A percentile compares a stretch with the other conserved stretches of the same genome.
These are phyloP conservation scores for Agrochola lota DNA, from an alignment of 2,888 invertebrate species.

Conservation along the genomic window DNA sequence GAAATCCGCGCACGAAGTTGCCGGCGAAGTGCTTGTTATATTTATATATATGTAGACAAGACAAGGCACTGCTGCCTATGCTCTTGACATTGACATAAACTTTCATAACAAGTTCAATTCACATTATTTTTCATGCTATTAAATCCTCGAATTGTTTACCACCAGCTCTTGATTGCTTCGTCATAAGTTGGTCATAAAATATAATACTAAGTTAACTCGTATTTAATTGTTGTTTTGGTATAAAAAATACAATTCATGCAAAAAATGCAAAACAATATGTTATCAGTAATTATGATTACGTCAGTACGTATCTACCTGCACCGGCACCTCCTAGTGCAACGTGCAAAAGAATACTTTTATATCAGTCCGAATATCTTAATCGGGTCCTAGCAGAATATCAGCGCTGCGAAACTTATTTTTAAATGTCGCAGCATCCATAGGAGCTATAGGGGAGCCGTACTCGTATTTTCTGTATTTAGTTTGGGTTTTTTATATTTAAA, in stretches of 20 bases:
- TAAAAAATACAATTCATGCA: not conserved
- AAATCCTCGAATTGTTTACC: constrained; percentile 1
- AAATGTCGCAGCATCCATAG: too few species aligned
- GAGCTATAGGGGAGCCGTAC: too few species aligned
- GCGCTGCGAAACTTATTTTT: too few species aligned
- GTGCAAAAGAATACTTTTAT: constrained; percentile 7
- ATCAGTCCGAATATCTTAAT: not conserved
- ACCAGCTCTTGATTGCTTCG: not conserved
- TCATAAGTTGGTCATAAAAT: not conserved
- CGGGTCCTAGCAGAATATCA: too few species aligned
- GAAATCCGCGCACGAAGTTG: not conserved
- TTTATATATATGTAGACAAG: not conserved
- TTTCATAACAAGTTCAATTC: constrained; percentile 5
- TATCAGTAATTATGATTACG: constrained; percentile 11
- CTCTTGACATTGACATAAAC: constrained; percentile 15
- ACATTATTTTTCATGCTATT: not conserved
- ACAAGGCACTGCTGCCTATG: not conserved
- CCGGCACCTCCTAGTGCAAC: too few species aligned
- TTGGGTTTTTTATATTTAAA: too few species aligned
- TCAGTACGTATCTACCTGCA: not conserved
- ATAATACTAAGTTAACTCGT: not conserved
- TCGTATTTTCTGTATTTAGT: too few species aligned
- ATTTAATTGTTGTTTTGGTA: not conserved
- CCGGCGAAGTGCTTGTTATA: not conserved
- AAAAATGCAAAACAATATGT: not conserved